Percentiles rank a stretch among this genome's conserved stretches.
phyloP scores from a whole-genome alignment of 2,113 vertebrate genomes.

The Hypocryptadius cinnamomeus region DNA sequence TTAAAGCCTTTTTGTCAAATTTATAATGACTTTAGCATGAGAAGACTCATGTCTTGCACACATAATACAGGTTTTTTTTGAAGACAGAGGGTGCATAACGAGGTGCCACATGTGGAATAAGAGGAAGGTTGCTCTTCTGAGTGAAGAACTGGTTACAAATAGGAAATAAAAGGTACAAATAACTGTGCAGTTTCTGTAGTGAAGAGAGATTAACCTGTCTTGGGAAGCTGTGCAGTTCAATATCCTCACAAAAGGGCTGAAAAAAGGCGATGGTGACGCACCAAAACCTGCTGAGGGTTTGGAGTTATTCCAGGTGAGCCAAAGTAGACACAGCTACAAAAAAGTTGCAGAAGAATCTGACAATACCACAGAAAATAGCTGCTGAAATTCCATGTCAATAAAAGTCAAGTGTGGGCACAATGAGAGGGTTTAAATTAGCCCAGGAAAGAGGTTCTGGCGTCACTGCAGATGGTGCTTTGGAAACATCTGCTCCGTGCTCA shows the following conservation, averaged over 20 bases:
- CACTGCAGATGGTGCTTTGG: conserved; percentile 46
- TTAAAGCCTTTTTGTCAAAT: background rate
- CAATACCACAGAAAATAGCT: background rate
- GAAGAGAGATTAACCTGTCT: background rate
- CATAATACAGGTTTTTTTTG: background rate
- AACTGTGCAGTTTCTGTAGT: background rate
- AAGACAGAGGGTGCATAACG: background rate
- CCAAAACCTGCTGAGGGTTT: background rate
- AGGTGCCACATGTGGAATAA: background rate
- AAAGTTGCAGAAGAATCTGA: conserved; percentile 8
- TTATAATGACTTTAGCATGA: background rate
- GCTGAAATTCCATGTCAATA: conserved; percentile 6
- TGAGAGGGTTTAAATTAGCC: conserved; percentile 38
- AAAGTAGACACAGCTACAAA: background rate
- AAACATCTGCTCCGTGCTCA: conserved; percentile 13
- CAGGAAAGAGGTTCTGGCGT: conserved; percentile 2
- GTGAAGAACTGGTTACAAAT: background rate
- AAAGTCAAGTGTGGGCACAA: conserved; percentile 42
- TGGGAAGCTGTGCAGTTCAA: background rate
- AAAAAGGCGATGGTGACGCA: fast-evolving
- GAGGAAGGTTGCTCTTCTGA: background rate
- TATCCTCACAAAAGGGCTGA: background rate
- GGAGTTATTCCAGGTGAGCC: conserved; percentile 1
- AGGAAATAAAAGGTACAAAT: background rate
- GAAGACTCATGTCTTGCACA: background rate